Base-by-base conservation (phyloP, 2,797 vertebrate species). In the Agapornis canus region DNA sequence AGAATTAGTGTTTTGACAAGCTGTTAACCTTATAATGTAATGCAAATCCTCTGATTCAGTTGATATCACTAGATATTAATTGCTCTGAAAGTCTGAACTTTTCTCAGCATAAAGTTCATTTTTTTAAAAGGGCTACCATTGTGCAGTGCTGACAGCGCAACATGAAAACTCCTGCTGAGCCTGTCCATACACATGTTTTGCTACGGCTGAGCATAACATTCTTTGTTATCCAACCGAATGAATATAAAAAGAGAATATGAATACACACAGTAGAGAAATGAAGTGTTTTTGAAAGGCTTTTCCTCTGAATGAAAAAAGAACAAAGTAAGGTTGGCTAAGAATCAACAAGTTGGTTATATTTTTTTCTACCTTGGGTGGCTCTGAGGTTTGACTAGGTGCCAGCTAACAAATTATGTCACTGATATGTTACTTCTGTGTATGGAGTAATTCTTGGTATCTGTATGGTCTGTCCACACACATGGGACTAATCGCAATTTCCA, bases 381-480 rank as follows among this genome's bases (percentile, higher is more conserved):
- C 68, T 32, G 81, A 96, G 85, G 87, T 92, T 94, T 96, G 94
- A 87, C 37, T 71, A 39, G 13, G 22, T 92, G 82, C 92, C 86
- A 92, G 91, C 31, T 86, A 82, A 89, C 87, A 95, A 94, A 94
- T 97, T 94, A 94, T 47, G 69, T 83, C 69, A 94, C 57, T 77
- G 71, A 89, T 91, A 86, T 42, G 43, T 69, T 91, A 48, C 70
- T 71, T 92, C 57, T 86, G 60, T 73, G 16, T 89, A n/a, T 69
- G 47, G 65, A 66, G 60, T 75, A 89, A 85, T 86, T 89, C 40
- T 86, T 83, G 61, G 63, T 93, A 79, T 64, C 72, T 54, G 15
- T 78, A 80, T 49, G 57, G 71, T 82, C 51, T 93, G 51, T 89
- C 69, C 76, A 84, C 85, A 81, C 39, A 90, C 43, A 37, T 0